Evolutionary conservation across 2,113 vertebrate genomes (phyloP).

Genomic region (Corydoras sp.): DNA sequence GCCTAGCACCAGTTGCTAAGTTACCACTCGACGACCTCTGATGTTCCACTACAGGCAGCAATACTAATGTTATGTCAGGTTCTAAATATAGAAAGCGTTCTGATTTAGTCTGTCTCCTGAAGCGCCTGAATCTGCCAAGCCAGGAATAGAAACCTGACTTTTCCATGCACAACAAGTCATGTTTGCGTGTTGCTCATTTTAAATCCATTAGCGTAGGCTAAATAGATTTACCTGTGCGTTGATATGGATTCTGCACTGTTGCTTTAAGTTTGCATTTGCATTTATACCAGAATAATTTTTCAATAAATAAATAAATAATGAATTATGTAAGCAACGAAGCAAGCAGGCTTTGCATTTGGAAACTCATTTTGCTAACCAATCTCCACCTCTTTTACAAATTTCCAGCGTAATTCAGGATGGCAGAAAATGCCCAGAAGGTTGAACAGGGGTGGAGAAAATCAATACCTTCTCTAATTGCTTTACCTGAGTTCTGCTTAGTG

Average conservation of each 20-base stretch:
- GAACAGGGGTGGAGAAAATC: constrained; percentile 18
- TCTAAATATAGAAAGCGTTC: constrained; percentile 44
- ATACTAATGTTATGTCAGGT: constrained; percentile 42
- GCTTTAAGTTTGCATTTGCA: background rate
- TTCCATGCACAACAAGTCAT: constrained; percentile 3
- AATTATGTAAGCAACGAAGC: background rate
- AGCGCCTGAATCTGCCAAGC: constrained; percentile 34
- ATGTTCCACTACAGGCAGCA: constrained; percentile 43
- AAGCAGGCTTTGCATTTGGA: background rate
- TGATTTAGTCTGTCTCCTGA: constrained; percentile 41
- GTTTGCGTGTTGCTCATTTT: constrained; percentile 27
- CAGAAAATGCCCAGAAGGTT: constrained; percentile 11
- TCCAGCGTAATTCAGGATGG: background rate
- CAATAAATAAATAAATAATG: background rate
- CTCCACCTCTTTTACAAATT: background rate
- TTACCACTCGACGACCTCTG: constrained; percentile 38
- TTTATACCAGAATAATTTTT: background rate
- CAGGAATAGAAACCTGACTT: constrained; percentile 32
- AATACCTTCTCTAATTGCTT: constrained; percentile 28
- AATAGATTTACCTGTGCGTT: background rate
- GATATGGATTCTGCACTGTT: background rate
- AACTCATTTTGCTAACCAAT: background rate
- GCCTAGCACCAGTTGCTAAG: constrained; percentile 50
- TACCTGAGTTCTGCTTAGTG: constrained; percentile 5
- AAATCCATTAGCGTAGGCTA: too few species aligned